Conservation (phyloP, 2,113 vertebrate species). For the Leucopternis melanops region DNA sequence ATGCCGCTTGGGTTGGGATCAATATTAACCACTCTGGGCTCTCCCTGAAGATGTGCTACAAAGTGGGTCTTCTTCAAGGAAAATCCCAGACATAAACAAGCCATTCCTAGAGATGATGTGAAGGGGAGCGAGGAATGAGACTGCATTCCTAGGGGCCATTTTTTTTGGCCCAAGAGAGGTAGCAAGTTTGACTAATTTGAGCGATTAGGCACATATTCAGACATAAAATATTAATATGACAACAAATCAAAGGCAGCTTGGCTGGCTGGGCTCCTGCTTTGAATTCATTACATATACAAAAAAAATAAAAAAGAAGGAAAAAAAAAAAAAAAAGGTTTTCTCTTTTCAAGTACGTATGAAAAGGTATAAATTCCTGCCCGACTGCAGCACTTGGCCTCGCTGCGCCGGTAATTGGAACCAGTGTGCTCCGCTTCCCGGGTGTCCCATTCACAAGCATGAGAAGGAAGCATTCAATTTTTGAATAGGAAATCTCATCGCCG, state of each 20-base stretch:
- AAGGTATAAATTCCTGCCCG: slow-evolving; percentile 20
- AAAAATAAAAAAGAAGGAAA: background rate
- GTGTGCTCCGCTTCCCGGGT: background rate
- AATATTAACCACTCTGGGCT: background rate
- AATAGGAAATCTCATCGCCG: background rate
- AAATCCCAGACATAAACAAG: background rate
- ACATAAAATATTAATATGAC: background rate
- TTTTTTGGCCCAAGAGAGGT: background rate
- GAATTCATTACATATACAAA: background rate
- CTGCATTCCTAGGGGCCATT: background rate
- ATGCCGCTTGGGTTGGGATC: background rate
- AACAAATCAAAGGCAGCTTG: slow-evolving; percentile 19
- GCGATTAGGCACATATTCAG: background rate
- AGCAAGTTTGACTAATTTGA: background rate
- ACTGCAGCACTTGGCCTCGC: slow-evolving; percentile 12
- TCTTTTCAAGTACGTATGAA: background rate
- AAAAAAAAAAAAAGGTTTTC: background rate
- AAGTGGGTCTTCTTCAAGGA: background rate
- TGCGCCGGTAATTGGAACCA: slow-evolving; percentile 21
- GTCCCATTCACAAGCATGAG: background rate
- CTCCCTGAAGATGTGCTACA: background rate
- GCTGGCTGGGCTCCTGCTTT: background rate
- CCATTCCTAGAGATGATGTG: background rate
- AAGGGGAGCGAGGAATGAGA: background rate
- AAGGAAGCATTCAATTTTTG: slow-evolving; percentile 36